Percentiles rank a stretch among this genome's conserved stretches.
Conservation (phyloP, 2,113 vertebrate genomes). For the Cromileptes altivelis region DNA sequence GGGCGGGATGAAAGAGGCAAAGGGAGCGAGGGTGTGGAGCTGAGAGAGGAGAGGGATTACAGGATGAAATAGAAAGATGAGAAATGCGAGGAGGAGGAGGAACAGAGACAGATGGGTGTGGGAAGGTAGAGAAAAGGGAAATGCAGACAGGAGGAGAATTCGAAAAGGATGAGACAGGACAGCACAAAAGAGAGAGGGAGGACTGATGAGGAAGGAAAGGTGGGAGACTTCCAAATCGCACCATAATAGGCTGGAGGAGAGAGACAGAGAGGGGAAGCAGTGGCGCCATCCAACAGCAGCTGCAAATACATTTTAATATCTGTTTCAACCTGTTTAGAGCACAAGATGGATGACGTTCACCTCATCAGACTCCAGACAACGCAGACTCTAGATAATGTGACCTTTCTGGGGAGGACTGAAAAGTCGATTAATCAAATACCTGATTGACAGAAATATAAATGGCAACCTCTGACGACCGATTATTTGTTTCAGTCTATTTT, state of each 20-base stretch:
- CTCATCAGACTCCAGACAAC: background rate
- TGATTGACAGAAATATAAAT: background rate
- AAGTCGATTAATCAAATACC: background rate
- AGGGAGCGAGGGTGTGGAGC: slow-evolving; percentile 16
- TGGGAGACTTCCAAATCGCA: slow-evolving; percentile 25
- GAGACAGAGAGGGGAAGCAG: background rate
- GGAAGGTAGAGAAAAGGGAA: slow-evolving; percentile 36
- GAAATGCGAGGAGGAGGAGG: slow-evolving; percentile 51
- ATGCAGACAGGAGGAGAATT: slow-evolving; percentile 49
- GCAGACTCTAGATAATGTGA: slow-evolving; percentile 9
- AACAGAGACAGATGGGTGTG: slow-evolving; percentile 65
- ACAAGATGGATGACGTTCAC: slow-evolving; percentile 14
- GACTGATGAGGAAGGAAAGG: slow-evolving; percentile 47
- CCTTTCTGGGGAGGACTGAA: background rate
- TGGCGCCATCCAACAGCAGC: background rate
- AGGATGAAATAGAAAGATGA: slow-evolving; percentile 59
- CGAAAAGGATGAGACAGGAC: slow-evolving; percentile 41
- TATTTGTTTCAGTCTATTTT: background rate
- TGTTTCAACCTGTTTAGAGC: slow-evolving; percentile 15
- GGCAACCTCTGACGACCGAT: background rate
- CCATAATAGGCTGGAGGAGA: slow-evolving; percentile 34
- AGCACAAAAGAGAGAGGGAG: slow-evolving; percentile 19
- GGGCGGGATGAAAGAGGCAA: slow-evolving; percentile 37
- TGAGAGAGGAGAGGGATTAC: slow-evolving; percentile 62
- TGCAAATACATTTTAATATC: slow-evolving; percentile 34